Conservation (phyloP, 2,888 invertebrate species). For the Conistra vaccinii region DNA sequence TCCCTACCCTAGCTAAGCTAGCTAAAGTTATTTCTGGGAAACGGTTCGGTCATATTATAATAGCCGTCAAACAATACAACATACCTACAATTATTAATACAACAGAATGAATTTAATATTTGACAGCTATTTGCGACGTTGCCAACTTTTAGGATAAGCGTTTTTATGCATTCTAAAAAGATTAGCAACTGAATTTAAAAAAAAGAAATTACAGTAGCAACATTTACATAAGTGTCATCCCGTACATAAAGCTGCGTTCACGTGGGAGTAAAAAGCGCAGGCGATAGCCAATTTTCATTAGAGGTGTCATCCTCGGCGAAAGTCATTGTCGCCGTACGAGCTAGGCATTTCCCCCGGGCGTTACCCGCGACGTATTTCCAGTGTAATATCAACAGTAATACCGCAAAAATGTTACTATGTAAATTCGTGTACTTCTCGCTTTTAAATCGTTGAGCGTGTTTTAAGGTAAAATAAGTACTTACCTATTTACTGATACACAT, state of each 20-base stretch:
- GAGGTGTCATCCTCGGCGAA: conserved; percentile 56
- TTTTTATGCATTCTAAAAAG: neutral
- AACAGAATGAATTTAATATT: too few relatives aligned
- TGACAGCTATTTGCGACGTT: too few relatives aligned
- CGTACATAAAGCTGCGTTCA: conserved; percentile 42
- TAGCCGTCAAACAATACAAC: too few relatives aligned
- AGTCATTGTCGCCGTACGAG: conserved; percentile 57
- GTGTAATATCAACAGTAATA: conserved; percentile 55
- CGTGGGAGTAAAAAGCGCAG: conserved; percentile 52
- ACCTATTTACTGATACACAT: neutral
- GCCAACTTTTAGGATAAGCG: too few relatives aligned
- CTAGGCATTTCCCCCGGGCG: conserved; percentile 66
- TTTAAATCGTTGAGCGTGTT: neutral
- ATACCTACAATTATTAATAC: too few relatives aligned
- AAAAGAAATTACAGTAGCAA: conserved; percentile 23
- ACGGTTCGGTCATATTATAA: too few relatives aligned
- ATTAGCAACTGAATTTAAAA: neutral
- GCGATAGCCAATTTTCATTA: conserved; percentile 66
- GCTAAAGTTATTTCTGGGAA: too few relatives aligned
- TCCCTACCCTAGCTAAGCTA: too few relatives aligned
- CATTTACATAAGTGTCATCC: conserved; percentile 26
- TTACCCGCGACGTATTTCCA: conserved; percentile 55
- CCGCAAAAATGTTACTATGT: conserved; percentile 37
- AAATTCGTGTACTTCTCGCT: conserved; percentile 39
- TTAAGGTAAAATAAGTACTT: neutral